Conservation (phyloP, 2,113 vertebrate genomes). For the Erinaceus europaeus region DNA sequence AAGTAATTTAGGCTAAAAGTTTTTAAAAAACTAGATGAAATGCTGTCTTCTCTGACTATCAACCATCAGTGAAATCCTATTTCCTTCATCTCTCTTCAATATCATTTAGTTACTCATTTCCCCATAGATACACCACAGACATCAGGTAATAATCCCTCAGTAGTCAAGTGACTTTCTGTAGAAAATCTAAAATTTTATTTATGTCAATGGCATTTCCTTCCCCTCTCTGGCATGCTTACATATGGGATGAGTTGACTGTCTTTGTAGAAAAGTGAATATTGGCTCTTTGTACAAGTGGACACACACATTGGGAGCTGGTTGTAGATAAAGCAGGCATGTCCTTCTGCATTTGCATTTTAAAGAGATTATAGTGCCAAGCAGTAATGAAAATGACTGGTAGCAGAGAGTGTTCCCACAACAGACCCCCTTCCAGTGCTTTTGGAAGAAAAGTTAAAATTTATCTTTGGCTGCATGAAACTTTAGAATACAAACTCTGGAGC, state of each 20-base stretch:
- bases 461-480: background rate
- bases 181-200: constrained; percentile 13
- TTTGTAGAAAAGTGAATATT: background rate
- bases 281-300: background rate
- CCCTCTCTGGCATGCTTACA: background rate
- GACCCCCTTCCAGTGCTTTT: background rate
- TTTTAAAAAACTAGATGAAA: constrained; percentile 42
- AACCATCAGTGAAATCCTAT: constrained; percentile 6
- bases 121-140: background rate
- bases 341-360: background rate
- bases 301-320: background rate
- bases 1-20: constrained; percentile 40
- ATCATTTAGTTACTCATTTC: constrained; percentile 19
- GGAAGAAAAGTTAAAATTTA: background rate
- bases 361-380: background rate
- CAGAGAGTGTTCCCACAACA: background rate
- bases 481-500: background rate
- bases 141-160: background rate
- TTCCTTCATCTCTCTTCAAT: constrained; percentile 9
- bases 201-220: background rate
- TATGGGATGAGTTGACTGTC: background rate
- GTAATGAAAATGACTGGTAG: background rate
- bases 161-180: background rate
- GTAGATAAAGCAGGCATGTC: background rate
- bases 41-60: constrained; percentile 17